These are phyloP conservation scores for Sesia bembeciformis DNA, from an alignment of 2,888 invertebrate genomes.

Conservation along the genomic window DNA sequence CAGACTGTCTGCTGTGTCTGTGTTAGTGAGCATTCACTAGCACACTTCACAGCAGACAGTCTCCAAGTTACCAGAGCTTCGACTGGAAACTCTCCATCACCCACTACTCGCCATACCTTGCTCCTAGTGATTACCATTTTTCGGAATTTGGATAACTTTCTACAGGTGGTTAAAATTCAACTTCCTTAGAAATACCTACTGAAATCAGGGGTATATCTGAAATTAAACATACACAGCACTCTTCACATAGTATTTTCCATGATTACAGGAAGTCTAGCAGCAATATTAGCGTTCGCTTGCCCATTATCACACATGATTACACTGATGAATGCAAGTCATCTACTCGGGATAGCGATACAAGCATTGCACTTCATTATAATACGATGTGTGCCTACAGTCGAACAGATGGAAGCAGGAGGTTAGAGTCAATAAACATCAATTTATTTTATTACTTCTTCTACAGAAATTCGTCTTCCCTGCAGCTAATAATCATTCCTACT, in stretches of 20 bases:
- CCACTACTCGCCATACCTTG: too few relatives aligned
- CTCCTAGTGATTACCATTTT: too few relatives aligned
- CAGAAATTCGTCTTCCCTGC: too few relatives aligned
- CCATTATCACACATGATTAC: conserved; percentile 77
- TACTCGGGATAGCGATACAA: conserved; percentile 64
- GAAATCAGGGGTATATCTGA: conserved; percentile 7
- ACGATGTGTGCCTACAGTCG: conserved; percentile 72
- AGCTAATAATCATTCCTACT: too few relatives aligned
- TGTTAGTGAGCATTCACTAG: too few relatives aligned
- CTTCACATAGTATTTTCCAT: neutral
- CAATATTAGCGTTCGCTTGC: conserved; percentile 77
- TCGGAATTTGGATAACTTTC: too few relatives aligned
- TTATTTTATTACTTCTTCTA: too few relatives aligned
- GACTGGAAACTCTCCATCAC: too few relatives aligned
- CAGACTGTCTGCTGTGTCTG: too few relatives aligned
- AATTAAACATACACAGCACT: conserved; percentile 5
- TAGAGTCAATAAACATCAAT: conserved; percentile 6
- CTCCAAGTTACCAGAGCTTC: too few relatives aligned
- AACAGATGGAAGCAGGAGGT: conserved; percentile 70
- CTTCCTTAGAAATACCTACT: neutral
- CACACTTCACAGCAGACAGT: too few relatives aligned
- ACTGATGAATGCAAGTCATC: conserved; percentile 72
- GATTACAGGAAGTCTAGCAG: conserved; percentile 74
- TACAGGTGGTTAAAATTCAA: neutral
- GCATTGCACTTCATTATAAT: conserved; percentile 65